Evolutionary conservation across 2,797 vertebrate genomes (phyloP).

Genomic region (Hydrolagus colliei): DNA sequence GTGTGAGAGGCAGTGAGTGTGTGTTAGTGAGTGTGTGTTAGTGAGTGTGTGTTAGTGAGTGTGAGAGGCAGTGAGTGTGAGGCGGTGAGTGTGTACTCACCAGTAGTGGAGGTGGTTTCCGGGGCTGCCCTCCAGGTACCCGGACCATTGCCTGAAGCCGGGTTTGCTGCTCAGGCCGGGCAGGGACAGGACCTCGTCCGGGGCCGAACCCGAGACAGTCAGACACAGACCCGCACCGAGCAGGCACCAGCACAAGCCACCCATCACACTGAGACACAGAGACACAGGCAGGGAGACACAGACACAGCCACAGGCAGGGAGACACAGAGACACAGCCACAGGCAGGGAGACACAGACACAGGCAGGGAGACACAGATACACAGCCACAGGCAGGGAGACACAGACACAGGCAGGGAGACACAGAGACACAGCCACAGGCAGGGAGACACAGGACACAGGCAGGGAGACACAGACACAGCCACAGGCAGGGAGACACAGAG

Average conservation of each 20-base stretch:
- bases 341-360: too few species aligned
- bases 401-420: too few species aligned
- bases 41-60: too few species aligned
- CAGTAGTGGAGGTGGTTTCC: slow-evolving; percentile 63
- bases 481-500: not conserved
- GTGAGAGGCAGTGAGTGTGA: not conserved
- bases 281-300: too few species aligned
- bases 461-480: too few species aligned
- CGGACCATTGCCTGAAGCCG: slow-evolving; percentile 61
- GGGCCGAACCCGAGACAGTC: slow-evolving; percentile 45
- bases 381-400: too few species aligned
- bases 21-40: too few species aligned
- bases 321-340: too few species aligned
- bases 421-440: too few species aligned
- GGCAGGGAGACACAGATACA: too few species aligned
- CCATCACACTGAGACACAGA: not conserved
- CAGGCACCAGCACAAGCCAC: slow-evolving; percentile 35
- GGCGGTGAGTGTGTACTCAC: slow-evolving; percentile 44
- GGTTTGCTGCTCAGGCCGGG: slow-evolving; percentile 59
- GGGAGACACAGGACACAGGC: too few species aligned
- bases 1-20: not conserved
- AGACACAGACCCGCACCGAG: slow-evolving; percentile 10
- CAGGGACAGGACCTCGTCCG: slow-evolving; percentile 54
- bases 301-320: too few species aligned
- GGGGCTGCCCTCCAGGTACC: slow-evolving; percentile 53